phyloP scores from a whole-genome alignment of 2,888 invertebrate species.

The Cheilosia urbana region DNA sequence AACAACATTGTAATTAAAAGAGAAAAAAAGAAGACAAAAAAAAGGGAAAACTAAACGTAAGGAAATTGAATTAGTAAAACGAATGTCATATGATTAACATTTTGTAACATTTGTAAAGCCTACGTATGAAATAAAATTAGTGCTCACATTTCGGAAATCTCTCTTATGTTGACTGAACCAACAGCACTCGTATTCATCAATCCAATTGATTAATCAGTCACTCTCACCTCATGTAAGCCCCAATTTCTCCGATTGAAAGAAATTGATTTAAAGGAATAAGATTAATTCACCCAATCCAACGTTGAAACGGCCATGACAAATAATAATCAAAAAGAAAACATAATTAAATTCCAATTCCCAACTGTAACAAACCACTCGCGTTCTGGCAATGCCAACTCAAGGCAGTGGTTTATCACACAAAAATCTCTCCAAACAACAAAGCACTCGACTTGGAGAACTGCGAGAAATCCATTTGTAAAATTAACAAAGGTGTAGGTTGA shows the following conservation, averaged over 20 bases:
- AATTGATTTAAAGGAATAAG: constrained; percentile 30
- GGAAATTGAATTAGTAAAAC: no score
- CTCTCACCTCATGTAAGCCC: neutral
- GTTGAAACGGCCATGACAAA: constrained; percentile 1
- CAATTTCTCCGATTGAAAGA: neutral
- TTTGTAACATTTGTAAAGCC: no score
- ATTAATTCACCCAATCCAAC: constrained; percentile 40
- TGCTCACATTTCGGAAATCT: no score
- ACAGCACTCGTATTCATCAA: no score
- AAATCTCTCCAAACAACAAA: constrained; percentile 31
- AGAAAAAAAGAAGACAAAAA: no score
- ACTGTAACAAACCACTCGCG: neutral
- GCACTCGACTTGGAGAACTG: constrained; percentile 47
- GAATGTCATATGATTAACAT: no score
- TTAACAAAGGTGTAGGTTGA: constrained; percentile 55
- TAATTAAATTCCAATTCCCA: constrained; percentile 66
- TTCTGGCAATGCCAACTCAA: neutral
- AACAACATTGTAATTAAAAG: no score
- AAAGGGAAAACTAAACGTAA: no score
- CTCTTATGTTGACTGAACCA: no score
- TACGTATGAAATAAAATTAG: no score
- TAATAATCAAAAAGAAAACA: constrained; percentile 31
- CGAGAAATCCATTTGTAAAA: constrained; percentile 68
- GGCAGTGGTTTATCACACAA: constrained; percentile 37
- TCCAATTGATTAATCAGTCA: neutral